Evolutionary conservation across 2,113 vertebrate genomes (phyloP).

Genomic region (Aplodontia rufa): DNA sequence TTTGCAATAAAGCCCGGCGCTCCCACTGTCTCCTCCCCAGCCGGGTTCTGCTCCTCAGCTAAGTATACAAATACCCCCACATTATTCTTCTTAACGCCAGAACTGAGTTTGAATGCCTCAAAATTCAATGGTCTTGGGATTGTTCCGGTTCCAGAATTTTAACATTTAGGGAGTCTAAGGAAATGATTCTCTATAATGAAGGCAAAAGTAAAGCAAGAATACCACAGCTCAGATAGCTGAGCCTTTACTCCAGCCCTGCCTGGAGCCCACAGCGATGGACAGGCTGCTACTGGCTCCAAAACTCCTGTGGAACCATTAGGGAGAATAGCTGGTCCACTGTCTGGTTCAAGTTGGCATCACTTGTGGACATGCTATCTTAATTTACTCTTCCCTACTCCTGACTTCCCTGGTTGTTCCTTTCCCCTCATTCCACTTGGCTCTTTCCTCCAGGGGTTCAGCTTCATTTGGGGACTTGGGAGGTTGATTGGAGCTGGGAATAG

Average conservation of each 20-base stretch:
- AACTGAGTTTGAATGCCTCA: neutral
- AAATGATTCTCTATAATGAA: neutral
- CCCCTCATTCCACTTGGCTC: neutral
- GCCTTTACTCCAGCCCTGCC: neutral
- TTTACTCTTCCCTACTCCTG: neutral
- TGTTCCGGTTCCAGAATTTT: neutral
- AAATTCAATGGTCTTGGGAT: neutral
- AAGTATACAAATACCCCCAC: rapidly evolving
- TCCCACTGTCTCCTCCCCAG: no score
- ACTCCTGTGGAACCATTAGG: neutral
- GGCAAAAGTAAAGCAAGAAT: neutral
- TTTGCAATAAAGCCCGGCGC: neutral
- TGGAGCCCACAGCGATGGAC: neutral
- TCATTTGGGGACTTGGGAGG: no score
- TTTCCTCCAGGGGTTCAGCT: neutral
- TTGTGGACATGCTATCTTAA: neutral
- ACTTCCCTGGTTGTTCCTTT: neutral
- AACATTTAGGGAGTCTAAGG: neutral
- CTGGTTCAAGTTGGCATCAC: neutral
- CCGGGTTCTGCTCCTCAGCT: neutral
- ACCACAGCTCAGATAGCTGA: neutral
- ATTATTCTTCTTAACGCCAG: rapidly evolving
- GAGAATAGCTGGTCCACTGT: neutral
- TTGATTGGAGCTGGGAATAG: no score
- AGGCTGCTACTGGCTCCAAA: neutral